Evolutionary conservation across 1,140 invertebrate species (phyloP).

Genomic region (Apis mellifera): DNA sequence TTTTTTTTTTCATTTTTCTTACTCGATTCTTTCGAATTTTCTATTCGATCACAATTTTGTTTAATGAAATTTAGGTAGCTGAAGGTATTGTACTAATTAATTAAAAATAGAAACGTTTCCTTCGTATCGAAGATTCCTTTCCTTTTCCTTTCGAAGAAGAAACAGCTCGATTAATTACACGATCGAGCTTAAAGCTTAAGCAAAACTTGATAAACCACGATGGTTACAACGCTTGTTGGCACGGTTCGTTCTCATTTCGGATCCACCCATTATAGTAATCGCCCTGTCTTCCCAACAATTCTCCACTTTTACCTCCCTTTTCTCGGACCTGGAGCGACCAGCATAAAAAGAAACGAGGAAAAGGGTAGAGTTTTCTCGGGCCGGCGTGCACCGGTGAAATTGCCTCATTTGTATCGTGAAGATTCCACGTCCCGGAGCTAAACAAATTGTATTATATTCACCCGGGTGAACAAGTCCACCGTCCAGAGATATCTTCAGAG

Average conservation of each 20-base stretch:
- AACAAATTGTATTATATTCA: slow-evolving; percentile 63
- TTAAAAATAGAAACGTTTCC: not conserved
- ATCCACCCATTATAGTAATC: not conserved
- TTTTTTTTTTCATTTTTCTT: too few species aligned
- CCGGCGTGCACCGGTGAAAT: slow-evolving; percentile 27
- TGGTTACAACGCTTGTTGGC: too few species aligned
- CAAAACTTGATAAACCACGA: not conserved
- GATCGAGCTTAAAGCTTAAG: not conserved
- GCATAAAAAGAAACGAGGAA: too few species aligned
- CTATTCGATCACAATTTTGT: too few species aligned
- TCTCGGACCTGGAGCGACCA: not conserved
- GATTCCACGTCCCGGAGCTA: slow-evolving; percentile 46
- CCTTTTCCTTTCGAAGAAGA: too few species aligned
- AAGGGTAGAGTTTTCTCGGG: not conserved
- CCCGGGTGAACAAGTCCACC: not conserved
- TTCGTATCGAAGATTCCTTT: too few species aligned
- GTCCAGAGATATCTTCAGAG: not conserved
- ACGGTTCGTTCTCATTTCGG: not conserved
- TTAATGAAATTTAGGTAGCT: too few species aligned
- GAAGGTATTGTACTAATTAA: too few species aligned
- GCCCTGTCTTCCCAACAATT: not conserved
- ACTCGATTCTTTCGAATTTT: too few species aligned
- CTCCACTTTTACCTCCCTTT: too few species aligned
- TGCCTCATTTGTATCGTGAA: slow-evolving; percentile 67
- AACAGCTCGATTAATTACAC: not conserved